These are phyloP conservation scores for Steatocranus sp. DNA, from an alignment of 2,797 vertebrate species.

Conservation along the genomic window DNA sequence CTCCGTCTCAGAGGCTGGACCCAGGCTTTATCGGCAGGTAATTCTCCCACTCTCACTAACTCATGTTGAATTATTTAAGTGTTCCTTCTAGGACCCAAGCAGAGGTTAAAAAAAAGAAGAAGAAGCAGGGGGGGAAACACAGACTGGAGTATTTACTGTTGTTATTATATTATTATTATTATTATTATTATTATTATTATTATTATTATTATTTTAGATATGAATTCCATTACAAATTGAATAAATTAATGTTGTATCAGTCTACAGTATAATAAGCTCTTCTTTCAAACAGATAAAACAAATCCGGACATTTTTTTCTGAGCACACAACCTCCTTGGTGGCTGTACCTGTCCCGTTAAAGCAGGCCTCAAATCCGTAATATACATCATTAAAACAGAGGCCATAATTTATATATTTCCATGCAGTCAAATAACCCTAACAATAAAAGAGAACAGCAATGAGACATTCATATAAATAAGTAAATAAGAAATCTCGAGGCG, in stretches of 20 bases:
- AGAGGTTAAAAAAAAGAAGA: constrained; percentile 1
- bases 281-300: constrained; percentile 25
- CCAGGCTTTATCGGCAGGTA: constrained; percentile 72
- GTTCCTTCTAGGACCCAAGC: constrained; percentile 55
- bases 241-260: constrained; percentile 23
- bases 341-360: constrained; percentile 27
- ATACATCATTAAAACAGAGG: not conserved
- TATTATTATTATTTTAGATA: not conserved
- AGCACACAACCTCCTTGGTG: constrained; percentile 24
- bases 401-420: not conserved
- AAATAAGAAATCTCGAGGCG: not conserved
- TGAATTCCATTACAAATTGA: constrained; percentile 30
- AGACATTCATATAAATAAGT: not conserved
- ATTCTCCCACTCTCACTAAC: constrained; percentile 74
- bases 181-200: not conserved
- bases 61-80: constrained; percentile 76
- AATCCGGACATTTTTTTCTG: constrained; percentile 38
- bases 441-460: not conserved
- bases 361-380: constrained; percentile 16
- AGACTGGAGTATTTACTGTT: constrained; percentile 22
- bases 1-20: constrained; percentile 76
- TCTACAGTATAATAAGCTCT: constrained; percentile 9
- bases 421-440: not conserved
- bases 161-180: not conserved
- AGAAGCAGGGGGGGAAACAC: not conserved